A percentile compares a stretch with the other conserved stretches of the same genome.
These are phyloP conservation scores for Chamaea fasciata DNA, from an alignment of 2,113 vertebrate genomes.

Conservation along the genomic window DNA sequence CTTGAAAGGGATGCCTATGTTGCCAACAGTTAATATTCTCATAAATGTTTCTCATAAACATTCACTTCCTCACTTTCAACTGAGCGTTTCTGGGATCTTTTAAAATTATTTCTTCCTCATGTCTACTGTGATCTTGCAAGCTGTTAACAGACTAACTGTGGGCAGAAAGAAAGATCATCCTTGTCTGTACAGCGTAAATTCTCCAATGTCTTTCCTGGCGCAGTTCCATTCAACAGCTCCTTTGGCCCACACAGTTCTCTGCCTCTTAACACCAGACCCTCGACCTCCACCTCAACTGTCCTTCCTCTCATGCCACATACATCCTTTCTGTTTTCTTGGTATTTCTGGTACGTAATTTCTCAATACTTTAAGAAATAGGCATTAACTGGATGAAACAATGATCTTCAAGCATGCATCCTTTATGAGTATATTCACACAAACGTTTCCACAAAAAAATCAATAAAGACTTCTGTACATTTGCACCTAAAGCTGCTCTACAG, in stretches of 20 bases:
- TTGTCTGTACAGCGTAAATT: not conserved
- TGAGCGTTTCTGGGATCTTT: not conserved
- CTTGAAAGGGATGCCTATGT: not conserved
- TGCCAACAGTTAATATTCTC: conserved; percentile 21
- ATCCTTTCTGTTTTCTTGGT: not conserved
- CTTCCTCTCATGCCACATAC: not conserved
- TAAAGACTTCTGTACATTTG: not conserved
- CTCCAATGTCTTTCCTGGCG: not conserved
- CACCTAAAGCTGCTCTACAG: not conserved
- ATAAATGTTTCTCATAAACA: conserved; percentile 28
- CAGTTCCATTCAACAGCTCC: not conserved
- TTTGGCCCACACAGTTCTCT: not conserved
- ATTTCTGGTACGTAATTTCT: not conserved
- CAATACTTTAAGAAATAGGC: not conserved
- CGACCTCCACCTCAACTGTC: not conserved
- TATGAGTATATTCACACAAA: not conserved
- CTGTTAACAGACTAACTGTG: conserved; percentile 35
- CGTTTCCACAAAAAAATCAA: not conserved
- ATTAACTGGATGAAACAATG: not conserved
- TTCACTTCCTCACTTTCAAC: conserved; percentile 29
- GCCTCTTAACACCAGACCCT: not conserved
- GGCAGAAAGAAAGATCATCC: conserved; percentile 28
- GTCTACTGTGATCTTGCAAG: conserved; percentile 36
- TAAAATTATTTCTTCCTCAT: conserved; percentile 45
- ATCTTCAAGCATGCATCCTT: not conserved